A percentile compares a stretch with the other conserved stretches of the same genome.
Evolutionary conservation across 2,797 vertebrate genomes (phyloP).

Genomic region (Anguilla pacifica): DNA sequence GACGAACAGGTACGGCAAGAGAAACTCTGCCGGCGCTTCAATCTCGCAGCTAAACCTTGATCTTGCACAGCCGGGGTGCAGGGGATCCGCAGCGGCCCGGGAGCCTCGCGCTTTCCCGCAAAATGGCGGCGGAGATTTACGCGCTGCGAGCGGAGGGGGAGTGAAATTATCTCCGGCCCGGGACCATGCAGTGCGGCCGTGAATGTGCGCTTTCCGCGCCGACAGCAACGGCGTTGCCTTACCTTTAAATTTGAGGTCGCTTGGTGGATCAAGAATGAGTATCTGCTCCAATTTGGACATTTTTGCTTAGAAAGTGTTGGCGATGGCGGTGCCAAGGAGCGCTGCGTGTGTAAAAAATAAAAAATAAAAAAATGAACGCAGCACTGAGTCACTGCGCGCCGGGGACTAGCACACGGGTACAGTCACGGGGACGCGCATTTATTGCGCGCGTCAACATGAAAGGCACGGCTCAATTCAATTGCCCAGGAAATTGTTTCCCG

Average conservation of each 20-base stretch:
- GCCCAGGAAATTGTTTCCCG: neutral
- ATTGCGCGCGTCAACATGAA: constrained; percentile 60
- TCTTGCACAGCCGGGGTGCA: constrained; percentile 52
- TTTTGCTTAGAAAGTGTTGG: constrained; percentile 63
- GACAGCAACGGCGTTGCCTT: constrained; percentile 45
- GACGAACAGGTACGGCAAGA: neutral
- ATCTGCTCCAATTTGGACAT: constrained; percentile 90
- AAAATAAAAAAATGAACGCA: constrained; percentile 42
- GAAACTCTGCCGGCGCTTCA: neutral
- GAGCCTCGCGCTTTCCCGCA: constrained; percentile 44
- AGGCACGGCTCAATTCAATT: neutral
- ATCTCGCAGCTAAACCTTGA: neutral
- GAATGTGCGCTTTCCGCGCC: neutral
- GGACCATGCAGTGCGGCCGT: neutral
- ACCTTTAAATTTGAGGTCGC: constrained; percentile 97
- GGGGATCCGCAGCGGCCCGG: constrained; percentile 60
- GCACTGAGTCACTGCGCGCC: constrained; percentile 63
- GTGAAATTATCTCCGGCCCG: constrained; percentile 45
- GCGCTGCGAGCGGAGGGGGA: constrained; percentile 54
- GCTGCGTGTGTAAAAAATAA: constrained; percentile 52
- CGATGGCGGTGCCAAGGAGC: constrained; percentile 56
- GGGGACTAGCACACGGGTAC: constrained; percentile 54
- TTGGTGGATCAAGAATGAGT: constrained; percentile 86
- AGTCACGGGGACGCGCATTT: constrained; percentile 57
- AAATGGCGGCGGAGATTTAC: constrained; percentile 58